phyloP scores from a whole-genome alignment of 2,797 vertebrate genomes.

The Tympanoctomys barrerae region DNA sequence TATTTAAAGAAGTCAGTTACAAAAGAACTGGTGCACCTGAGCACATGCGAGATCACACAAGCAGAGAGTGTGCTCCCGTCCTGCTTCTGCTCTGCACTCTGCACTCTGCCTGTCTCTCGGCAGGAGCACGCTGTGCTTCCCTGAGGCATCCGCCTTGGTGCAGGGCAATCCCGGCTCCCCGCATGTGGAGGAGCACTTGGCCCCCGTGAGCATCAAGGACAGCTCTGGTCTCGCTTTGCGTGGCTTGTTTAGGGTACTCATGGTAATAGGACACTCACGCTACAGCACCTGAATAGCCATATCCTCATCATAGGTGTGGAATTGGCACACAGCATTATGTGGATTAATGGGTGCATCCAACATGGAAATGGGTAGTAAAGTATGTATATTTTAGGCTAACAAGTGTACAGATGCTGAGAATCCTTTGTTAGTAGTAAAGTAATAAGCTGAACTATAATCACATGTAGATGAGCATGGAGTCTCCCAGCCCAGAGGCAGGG shows the following conservation, averaged over 20 bases:
- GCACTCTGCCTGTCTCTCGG: background rate
- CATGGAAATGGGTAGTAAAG: background rate
- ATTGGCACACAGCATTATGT: background rate
- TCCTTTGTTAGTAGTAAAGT: background rate
- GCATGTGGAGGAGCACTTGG: fast-evolving
- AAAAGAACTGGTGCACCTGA: too few species aligned
- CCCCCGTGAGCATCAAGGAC: background rate
- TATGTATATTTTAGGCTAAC: background rate
- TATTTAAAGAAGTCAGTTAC: too few species aligned
- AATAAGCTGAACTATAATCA: background rate
- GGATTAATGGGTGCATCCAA: background rate
- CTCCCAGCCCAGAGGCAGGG: background rate
- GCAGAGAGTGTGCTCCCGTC: fast-evolving
- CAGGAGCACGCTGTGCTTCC: fast-evolving
- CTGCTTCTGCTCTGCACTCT: too few species aligned
- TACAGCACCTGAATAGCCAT: too few species aligned
- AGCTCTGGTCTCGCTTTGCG: background rate
- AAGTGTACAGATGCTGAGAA: background rate
- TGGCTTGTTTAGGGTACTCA: background rate
- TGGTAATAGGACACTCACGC: background rate
- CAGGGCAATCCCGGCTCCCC: background rate
- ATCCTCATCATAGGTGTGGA: background rate
- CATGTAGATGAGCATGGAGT: background rate
- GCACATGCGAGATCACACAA: fast-evolving
- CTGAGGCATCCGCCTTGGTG: fast-evolving